Evolutionary conservation across 2,113 vertebrate species (phyloP).

Genomic region (Bombycilla garrulus): DNA sequence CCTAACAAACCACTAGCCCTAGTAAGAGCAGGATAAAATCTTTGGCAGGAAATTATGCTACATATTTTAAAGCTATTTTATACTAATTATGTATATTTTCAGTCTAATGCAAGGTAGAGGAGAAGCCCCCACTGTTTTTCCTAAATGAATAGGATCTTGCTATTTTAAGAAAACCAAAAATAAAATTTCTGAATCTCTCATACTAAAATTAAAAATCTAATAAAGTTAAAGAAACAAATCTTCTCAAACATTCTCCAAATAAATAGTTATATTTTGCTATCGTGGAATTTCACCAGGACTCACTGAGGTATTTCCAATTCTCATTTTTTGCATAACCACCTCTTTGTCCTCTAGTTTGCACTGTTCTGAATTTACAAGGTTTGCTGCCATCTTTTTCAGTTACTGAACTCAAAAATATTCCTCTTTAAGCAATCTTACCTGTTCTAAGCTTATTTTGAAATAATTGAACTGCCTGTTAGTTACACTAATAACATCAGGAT

Average conservation of each 20-base stretch:
- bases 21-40: not conserved
- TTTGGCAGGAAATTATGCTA: not conserved
- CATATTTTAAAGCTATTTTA: not conserved
- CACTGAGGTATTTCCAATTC: not conserved
- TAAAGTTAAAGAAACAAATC: not conserved
- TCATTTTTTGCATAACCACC: not conserved
- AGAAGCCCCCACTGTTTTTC: not conserved
- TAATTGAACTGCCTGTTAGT: not conserved
- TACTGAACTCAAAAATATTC: not conserved
- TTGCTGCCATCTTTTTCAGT: not conserved
- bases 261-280: not conserved
- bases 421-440: not conserved
- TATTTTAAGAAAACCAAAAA: not conserved
- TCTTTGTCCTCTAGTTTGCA: not conserved
- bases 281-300: not conserved
- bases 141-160: not conserved
- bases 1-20: not conserved
- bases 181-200: not conserved
- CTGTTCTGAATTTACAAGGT: not conserved
- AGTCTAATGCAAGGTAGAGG: not conserved
- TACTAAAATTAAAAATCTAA: not conserved
- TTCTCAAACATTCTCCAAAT: not conserved
- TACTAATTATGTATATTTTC: not conserved
- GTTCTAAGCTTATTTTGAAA: not conserved
- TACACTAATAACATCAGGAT: not conserved